These are phyloP conservation scores for Stenichneumon culpator DNA, from an alignment of 2,888 invertebrate species.

Conservation along the genomic window DNA sequence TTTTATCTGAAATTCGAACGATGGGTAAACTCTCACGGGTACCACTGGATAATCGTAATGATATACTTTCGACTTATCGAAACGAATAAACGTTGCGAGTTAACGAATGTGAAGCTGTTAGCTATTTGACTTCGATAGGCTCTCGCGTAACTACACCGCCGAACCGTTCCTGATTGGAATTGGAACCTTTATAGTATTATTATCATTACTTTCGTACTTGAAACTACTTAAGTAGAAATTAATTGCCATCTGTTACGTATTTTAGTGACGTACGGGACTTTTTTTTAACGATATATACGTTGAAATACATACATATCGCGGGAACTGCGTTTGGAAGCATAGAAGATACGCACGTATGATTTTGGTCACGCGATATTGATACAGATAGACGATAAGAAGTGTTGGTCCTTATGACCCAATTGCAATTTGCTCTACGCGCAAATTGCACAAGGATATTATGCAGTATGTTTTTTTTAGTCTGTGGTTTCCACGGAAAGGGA, in stretches of 20 bases:
- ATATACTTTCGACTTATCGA: neutral
- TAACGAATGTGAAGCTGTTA: slow-evolving; percentile 15
- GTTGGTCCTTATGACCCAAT: neutral
- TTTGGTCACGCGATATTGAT: neutral
- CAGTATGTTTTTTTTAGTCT: neutral
- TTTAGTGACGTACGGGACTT: neutral
- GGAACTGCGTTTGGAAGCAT: neutral
- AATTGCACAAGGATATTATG: slow-evolving; percentile 8
- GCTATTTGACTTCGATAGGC: slow-evolving; percentile 19
- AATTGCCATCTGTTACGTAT: slow-evolving; percentile 9
- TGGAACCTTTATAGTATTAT: slow-evolving; percentile 58
- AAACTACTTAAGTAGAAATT: slow-evolving; percentile 27
- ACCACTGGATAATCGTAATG: neutral
- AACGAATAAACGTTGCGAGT: slow-evolving; percentile 10
- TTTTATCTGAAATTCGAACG: neutral
- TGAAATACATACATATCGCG: neutral
- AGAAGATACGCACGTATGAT: neutral
- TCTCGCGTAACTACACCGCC: slow-evolving; percentile 6
- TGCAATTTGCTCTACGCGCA: neutral
- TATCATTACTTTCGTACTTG: slow-evolving; percentile 46
- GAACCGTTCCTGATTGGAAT: slow-evolving; percentile 35
- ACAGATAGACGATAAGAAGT: neutral
- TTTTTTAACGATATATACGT: neutral
- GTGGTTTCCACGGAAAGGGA: neutral
- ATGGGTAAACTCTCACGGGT: neutral